Evolutionary conservation across 2,888 invertebrate species (phyloP).

Genomic region (Epinotia demarniana): DNA sequence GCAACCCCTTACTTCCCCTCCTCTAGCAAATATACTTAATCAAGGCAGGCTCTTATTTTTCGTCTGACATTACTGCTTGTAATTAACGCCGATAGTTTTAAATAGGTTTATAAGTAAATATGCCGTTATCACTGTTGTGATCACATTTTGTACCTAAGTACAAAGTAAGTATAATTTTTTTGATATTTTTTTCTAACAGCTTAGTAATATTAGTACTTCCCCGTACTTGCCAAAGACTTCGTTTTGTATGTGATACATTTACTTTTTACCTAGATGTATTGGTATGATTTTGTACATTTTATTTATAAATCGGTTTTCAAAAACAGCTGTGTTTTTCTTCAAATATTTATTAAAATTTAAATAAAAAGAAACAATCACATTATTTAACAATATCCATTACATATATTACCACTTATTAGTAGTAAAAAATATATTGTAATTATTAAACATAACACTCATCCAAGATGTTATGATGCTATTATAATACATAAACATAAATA

Average conservation of each 20-base stretch:
- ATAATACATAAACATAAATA: background rate
- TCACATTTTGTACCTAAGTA: conserved; percentile 34
- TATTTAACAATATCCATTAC: conserved; percentile 11
- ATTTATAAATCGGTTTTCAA: conserved; percentile 47
- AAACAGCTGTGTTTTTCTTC: conserved; percentile 42
- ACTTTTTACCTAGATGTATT: conserved; percentile 74
- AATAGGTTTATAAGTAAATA: conserved; percentile 38
- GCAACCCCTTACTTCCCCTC: too few relatives aligned
- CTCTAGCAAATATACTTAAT: too few relatives aligned
- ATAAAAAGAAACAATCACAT: conserved; percentile 5
- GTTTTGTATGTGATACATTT: conserved; percentile 81
- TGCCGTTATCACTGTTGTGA: conserved; percentile 28
- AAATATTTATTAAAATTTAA: conserved; percentile 31
- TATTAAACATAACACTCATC: background rate
- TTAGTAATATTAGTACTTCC: conserved; percentile 65
- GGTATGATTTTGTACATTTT: conserved; percentile 42
- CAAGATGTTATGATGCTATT: background rate
- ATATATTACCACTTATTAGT: background rate
- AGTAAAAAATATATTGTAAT: background rate
- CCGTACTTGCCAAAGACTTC: conserved; percentile 82
- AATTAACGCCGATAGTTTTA: conserved; percentile 51
- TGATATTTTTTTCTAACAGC: conserved; percentile 55
- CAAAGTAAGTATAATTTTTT: conserved; percentile 40
- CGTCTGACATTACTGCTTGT: conserved; percentile 49
- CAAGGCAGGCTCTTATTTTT: too few relatives aligned